A percentile compares a stretch with the other conserved stretches of the same genome.
Evolutionary conservation across 2,888 invertebrate genomes (phyloP).

Genomic region (Phlogophora meticulosa): DNA sequence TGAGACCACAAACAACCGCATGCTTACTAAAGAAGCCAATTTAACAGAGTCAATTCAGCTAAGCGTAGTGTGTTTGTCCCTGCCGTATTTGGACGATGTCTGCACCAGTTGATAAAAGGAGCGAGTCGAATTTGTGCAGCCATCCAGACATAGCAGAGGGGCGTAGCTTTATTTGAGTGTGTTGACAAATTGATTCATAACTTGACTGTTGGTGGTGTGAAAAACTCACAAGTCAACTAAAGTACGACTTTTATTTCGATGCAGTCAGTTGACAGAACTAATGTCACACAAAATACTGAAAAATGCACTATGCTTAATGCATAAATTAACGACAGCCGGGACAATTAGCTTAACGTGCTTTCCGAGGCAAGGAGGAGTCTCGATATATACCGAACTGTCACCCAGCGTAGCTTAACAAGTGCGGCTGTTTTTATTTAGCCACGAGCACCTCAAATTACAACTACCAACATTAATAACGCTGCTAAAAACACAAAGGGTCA

Average conservation of each 20-base stretch:
- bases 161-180: neutral
- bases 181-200: slow-evolving; percentile 21
- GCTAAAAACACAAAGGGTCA: slow-evolving; percentile 1
- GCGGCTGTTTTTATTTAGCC: no score
- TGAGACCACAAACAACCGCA: neutral
- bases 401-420: no score
- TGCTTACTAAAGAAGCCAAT: neutral
- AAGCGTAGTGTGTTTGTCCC: slow-evolving; percentile 5
- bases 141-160: slow-evolving; percentile 13
- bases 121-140: slow-evolving; percentile 19
- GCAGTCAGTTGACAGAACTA: no score
- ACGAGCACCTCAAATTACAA: no score
- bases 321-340: no score
- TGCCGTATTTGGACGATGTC: slow-evolving; percentile 19
- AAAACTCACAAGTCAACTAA: neutral
- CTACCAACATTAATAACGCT: neutral
- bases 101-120: slow-evolving; percentile 37
- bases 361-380: no score
- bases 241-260: no score
- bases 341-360: no score
- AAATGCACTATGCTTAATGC: no score
- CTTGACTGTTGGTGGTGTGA: neutral
- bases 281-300: no score
- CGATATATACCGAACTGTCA: no score
- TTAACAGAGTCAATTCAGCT: slow-evolving; percentile 7